Evolutionary conservation across 2,888 invertebrate genomes (phyloP), one percentile per base, ranked within the genome.

Genomic region (Prionchulus punctatus): DNA sequence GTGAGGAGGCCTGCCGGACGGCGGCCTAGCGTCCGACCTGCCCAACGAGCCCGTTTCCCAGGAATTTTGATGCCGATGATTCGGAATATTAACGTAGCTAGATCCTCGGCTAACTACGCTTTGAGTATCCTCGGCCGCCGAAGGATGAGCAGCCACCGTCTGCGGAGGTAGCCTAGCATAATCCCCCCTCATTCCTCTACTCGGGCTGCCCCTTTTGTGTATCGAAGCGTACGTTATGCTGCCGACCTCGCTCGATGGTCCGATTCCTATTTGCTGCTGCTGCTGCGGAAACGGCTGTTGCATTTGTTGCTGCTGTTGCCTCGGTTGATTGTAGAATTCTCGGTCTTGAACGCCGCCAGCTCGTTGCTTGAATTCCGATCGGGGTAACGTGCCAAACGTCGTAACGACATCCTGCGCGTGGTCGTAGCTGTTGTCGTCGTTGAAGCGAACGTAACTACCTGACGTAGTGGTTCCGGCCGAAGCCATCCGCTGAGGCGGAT

Each of bases 331-430:
- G 27, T 28, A 26, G 27, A 15, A 28, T 7, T 26, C 50, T 12
- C 12, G 7, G n/a, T 7, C 23, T 12, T 23, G 18, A 7, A 23
- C 47, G 23, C 23, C 15, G 7, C 18, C 18, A 12, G 47, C 47
- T 12, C 30, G 27, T 15, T 30, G 27, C 23, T 12, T 26, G 12
- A 28, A 28, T 21, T 45, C 47, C 15, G 4, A 7, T 30, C 55
- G 42, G 15, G 55, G 58, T 51, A 58, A 18, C 2, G 58, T 58
- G 43, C 58, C 58, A 45, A 58, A 58, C 12, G 58, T 56, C 45
- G 25, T 56, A 18, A 51, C 30, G 21, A 27, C 31, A n/a, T 57
- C 58, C 43, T 23, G 42, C 23, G 25, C 48, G 25, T 47, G 25
- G 7, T 50, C 7, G 30, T 50, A 7, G 18, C 23, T 30, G 12